Evolutionary conservation across 35 echinoderm and acorn worm genomes (phyloP).

Genomic region (Patiria miniata): DNA sequence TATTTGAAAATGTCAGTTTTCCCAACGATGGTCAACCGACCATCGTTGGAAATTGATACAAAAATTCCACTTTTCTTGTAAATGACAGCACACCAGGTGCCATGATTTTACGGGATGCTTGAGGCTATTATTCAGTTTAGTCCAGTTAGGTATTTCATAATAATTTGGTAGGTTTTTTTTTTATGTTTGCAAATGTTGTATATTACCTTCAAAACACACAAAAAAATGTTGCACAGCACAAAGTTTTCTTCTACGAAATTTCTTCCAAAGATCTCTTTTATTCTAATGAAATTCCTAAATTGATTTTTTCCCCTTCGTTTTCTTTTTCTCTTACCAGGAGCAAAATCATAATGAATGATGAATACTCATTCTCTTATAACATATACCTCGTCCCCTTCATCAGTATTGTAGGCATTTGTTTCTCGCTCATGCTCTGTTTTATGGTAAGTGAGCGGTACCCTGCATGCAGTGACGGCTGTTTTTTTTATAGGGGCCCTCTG

Average conservation of each 20-base stretch:
- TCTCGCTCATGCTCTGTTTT: slow-evolving; percentile 59
- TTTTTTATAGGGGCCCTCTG: background rate
- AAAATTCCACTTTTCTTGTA: too few species aligned
- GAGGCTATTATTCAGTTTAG: too few species aligned
- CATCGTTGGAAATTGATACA: too few species aligned
- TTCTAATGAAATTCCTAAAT: background rate
- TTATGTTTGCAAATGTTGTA: too few species aligned
- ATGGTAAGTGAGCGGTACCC: slow-evolving; percentile 46
- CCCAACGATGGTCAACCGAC: too few species aligned
- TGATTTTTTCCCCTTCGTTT: background rate
- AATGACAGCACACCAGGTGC: too few species aligned
- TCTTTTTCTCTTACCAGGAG: slow-evolving; percentile 16
- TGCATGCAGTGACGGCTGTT: background rate
- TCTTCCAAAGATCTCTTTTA: background rate
- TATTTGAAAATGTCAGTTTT: background rate
- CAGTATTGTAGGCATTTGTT: slow-evolving; percentile 71
- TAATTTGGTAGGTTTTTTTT: too few species aligned
- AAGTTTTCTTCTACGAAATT: too few species aligned
- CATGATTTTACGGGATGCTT: too few species aligned
- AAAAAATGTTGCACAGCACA: too few species aligned
- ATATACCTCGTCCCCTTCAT: slow-evolving; percentile 69
- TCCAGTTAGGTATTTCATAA: too few species aligned
- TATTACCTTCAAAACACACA: too few species aligned
- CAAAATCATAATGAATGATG: slow-evolving; percentile 28
- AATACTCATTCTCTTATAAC: slow-evolving; percentile 55